phyloP scores from a whole-genome alignment of 2,113 vertebrate genomes.

The Macquaria australasica region DNA sequence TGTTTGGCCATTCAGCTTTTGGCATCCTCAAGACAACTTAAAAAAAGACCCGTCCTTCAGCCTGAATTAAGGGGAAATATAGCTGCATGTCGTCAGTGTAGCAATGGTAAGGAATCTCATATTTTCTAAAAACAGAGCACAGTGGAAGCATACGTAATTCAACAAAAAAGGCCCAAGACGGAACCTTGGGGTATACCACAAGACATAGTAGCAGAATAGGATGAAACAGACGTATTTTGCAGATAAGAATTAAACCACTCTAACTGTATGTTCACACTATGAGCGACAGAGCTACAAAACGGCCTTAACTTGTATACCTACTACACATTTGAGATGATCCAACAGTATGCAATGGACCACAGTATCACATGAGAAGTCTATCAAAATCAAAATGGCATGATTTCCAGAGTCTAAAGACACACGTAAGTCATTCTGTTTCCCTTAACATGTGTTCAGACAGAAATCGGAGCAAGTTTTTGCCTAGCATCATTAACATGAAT shows the following conservation, averaged over 20 bases:
- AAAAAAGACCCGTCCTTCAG: neutral
- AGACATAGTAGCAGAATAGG: neutral
- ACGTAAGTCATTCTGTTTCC: too few species aligned
- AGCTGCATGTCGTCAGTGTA: neutral
- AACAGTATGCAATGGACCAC: neutral
- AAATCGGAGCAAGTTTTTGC: neutral
- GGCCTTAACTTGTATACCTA: too few species aligned
- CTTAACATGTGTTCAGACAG: too few species aligned
- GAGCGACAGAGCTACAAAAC: too few species aligned
- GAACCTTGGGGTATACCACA: neutral
- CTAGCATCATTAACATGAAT: neutral
- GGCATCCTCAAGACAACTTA: neutral
- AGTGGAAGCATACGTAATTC: neutral
- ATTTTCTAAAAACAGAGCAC: neutral
- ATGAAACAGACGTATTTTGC: neutral
- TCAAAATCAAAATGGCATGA: too few species aligned
- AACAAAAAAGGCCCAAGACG: neutral
- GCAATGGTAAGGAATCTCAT: neutral
- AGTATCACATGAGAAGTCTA: too few species aligned
- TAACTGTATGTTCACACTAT: neutral
- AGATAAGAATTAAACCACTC: neutral
- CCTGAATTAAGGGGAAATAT: neutral
- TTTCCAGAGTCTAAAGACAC: too few species aligned
- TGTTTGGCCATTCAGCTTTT: neutral
- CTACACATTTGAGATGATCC: neutral